Evolutionary conservation across 2,113 vertebrate genomes (phyloP).

Genomic region (Cinclus mexicanus): DNA sequence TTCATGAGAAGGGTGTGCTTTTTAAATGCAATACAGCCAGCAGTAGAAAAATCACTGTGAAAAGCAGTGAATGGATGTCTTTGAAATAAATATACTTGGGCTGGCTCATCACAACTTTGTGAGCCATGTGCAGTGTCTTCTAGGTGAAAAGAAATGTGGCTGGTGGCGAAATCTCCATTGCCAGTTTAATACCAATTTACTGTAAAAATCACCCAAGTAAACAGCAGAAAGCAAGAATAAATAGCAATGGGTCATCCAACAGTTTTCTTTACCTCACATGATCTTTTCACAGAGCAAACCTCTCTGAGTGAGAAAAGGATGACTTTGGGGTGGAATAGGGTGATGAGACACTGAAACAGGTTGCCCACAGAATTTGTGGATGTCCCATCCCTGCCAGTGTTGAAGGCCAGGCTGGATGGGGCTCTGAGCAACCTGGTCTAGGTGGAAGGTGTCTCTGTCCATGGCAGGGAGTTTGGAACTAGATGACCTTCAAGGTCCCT

Average conservation of each 20-base stretch:
- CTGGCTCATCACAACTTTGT: background rate
- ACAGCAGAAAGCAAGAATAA: background rate
- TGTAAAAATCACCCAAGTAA: background rate
- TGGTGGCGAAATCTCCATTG: background rate
- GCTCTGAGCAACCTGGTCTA: background rate
- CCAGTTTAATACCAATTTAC: background rate
- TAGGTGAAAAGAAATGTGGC: background rate
- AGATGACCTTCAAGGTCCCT: background rate
- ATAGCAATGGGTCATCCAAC: background rate
- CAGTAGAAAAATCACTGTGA: background rate
- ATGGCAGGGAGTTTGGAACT: background rate
- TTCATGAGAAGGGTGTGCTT: background rate
- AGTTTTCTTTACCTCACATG: background rate
- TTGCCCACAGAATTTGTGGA: background rate
- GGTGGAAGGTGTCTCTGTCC: background rate
- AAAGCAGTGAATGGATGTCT: background rate
- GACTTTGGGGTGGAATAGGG: background rate
- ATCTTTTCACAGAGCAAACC: background rate
- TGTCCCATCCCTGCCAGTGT: background rate
- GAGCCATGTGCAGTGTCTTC: background rate
- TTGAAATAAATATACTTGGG: background rate
- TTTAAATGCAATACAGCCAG: background rate
- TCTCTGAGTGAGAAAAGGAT: background rate
- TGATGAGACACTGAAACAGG: background rate
- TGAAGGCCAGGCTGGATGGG: background rate